phyloP scores from a whole-genome alignment of 2,113 vertebrate genomes.

The Aphyosemion australe region DNA sequence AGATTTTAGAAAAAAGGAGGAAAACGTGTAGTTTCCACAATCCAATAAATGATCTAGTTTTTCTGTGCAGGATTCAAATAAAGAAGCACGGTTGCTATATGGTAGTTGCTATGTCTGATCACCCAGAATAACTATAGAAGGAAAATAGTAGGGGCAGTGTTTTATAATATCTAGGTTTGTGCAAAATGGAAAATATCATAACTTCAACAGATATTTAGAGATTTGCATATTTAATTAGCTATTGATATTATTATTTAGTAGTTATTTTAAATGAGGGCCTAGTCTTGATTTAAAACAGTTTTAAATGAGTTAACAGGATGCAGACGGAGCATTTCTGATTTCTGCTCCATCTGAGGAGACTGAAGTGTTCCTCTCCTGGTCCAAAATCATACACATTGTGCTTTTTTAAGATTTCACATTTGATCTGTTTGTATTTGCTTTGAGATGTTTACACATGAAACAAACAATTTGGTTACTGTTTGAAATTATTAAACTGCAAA shows the following conservation, averaged over 20 bases:
- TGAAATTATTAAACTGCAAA: not conserved
- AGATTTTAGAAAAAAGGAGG: slow-evolving; percentile 33
- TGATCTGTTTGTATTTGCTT: not conserved
- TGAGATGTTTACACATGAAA: rapidly evolving
- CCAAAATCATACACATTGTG: not conserved
- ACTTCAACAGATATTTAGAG: too few species aligned
- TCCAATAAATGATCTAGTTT: slow-evolving; percentile 13
- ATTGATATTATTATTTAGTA: too few species aligned
- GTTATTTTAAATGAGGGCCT: not conserved
- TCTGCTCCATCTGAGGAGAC: slow-evolving; percentile 11
- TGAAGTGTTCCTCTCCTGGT: not conserved
- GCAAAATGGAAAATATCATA: too few species aligned
- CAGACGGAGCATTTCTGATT: not conserved
- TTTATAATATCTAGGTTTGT: slow-evolving; percentile 4
- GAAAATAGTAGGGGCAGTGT: not conserved
- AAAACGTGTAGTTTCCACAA: slow-evolving; percentile 34
- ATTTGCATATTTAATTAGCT: too few species aligned
- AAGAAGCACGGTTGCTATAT: slow-evolving; percentile 58
- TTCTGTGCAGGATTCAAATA: slow-evolving; percentile 31
- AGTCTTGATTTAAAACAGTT: not conserved
- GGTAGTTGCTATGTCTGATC: slow-evolving; percentile 56
- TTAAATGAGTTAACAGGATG: slow-evolving; percentile 47
- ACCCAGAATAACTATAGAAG: slow-evolving; percentile 50
- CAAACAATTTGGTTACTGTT: not conserved
- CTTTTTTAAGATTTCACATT: not conserved